phyloP scores from a whole-genome alignment of 1,140 invertebrate genomes.

The Zaprionus africanus region DNA sequence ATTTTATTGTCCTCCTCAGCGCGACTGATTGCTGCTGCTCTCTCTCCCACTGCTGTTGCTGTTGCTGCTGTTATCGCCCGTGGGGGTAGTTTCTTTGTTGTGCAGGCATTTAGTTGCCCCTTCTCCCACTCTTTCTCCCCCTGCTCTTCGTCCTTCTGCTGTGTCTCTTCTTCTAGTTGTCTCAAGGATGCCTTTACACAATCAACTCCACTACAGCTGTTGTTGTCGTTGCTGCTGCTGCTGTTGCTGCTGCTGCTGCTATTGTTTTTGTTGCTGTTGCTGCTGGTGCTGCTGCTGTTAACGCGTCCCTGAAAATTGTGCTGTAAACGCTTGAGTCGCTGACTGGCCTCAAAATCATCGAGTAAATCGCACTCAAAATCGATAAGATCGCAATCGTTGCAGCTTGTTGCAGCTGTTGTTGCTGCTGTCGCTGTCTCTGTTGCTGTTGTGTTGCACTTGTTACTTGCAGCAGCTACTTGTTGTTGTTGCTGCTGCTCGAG shows the following conservation, averaged over 20 bases:
- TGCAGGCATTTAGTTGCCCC: slow-evolving; percentile 46
- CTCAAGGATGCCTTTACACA: slow-evolving; percentile 80
- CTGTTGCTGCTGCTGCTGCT: slow-evolving; percentile 14
- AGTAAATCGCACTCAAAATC: slow-evolving; percentile 68
- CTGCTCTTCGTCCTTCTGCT: slow-evolving; percentile 23
- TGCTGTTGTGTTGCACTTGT: slow-evolving; percentile 37
- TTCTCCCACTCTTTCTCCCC: slow-evolving; percentile 4
- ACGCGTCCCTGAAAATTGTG: slow-evolving; percentile 82
- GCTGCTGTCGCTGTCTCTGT: slow-evolving; percentile 28
- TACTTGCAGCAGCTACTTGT: slow-evolving; percentile 24
- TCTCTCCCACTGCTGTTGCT: slow-evolving; percentile 9
- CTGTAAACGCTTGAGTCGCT: slow-evolving; percentile 74
- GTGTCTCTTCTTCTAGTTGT: slow-evolving; percentile 26
- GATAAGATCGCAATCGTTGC: slow-evolving; percentile 68
- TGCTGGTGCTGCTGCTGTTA: slow-evolving; percentile 45
- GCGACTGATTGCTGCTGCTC: slow-evolving; percentile 3
- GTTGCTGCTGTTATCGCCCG: slow-evolving; percentile 23
- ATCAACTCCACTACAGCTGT: slow-evolving; percentile 55
- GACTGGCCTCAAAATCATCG: slow-evolving; percentile 80
- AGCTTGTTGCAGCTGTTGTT: slow-evolving; percentile 55
- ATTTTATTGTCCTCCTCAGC: slow-evolving; percentile 56
- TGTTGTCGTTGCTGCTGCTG: slow-evolving; percentile 19
- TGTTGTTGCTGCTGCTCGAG: slow-evolving; percentile 15
- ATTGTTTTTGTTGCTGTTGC: slow-evolving; percentile 31
- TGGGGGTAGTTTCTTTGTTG: slow-evolving; percentile 75